phyloP scores from a whole-genome alignment of 1,140 invertebrate genomes.

The Thaumetopoea pityocampa region DNA sequence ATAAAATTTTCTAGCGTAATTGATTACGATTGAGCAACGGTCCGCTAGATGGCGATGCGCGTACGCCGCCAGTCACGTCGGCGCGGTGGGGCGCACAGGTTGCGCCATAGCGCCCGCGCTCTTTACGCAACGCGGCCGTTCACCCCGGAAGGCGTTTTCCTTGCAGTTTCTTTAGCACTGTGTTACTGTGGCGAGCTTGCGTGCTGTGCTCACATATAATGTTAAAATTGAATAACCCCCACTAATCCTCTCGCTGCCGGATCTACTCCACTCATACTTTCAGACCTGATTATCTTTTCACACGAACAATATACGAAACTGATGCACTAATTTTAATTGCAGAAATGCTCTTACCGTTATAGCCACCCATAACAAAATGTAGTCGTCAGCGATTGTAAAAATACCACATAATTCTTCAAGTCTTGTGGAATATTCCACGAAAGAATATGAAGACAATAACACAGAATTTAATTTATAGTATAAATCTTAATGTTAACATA shows the following conservation, averaged over 20 bases:
- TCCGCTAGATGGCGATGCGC: conserved; percentile 32
- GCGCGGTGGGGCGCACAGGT: conserved; percentile 26
- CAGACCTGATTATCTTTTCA: conserved; percentile 41
- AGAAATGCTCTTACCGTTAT: no score
- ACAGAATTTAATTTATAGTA: no score
- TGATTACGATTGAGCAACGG: conserved; percentile 1
- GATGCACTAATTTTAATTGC: conserved; percentile 28
- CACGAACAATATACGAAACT: conserved; percentile 28
- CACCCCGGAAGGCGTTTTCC: conserved; percentile 73
- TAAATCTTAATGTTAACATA: conserved; percentile 10
- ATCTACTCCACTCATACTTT: conserved; percentile 31
- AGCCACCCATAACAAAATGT: no score
- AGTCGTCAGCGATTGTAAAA: no score
- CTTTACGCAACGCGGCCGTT: conserved; percentile 71
- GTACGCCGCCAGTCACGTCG: conserved; percentile 6
- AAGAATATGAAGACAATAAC: no score
- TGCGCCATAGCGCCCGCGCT: conserved; percentile 49
- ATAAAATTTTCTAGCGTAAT: neutral
- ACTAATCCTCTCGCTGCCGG: conserved; percentile 39
- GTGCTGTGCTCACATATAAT: conserved; percentile 63
- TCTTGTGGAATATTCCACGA: no score
- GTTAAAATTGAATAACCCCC: conserved; percentile 32
- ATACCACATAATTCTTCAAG: no score
- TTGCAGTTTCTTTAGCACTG: conserved; percentile 68
- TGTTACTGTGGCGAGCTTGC: conserved; percentile 64